Base-by-base conservation (phyloP, 2,113 vertebrate genomes). In the Entomyzon cyanotis region DNA sequence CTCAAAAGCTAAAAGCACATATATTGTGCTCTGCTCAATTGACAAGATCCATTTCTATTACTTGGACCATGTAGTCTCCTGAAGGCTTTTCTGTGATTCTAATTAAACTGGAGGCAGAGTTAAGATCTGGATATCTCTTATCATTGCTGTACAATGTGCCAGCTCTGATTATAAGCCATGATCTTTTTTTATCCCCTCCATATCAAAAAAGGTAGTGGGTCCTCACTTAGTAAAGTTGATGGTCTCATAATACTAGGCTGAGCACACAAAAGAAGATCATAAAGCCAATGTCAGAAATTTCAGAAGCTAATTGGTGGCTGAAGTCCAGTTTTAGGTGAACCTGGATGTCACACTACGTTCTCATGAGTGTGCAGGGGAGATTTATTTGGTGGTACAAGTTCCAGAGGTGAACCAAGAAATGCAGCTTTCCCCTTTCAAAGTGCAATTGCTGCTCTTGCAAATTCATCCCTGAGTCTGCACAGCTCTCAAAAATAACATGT, bases 131-230 rank as follows among this genome's bases (percentile, higher is more conserved):
- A 14, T 67, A 16, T 28, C 31, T 82, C 24, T 69, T 70, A 49
- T 25, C 15, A 27, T 21, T 71, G 30, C 13, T 11, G 2, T 41
- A 44, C 0, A 0, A 25, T 39, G 8, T 55, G 12, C 22, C 6
- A 3, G 18, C 49, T 90, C 68, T 75, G 56, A 80, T 55, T 25
- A 4, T 35, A 84, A 74, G 31, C 11, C 31, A n/a, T n/a, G 12
- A 37, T 44, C 17, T 7, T 21, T 65, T 60, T 63, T 70, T 41
- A 52, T 35, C 8, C 12, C 12, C 10, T 76, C 24, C 23, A 9
- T 30, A 33, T 41, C 33, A 82, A 56, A 89, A 80, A 67, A 53
- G 37, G 2, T 10, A n/a, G 31, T 18, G 71, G 50, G 4, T n/a
- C 41, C 17, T 91, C 6, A 0, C 37, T 84, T 56, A 31, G 6